Percentiles rank a stretch among this genome's conserved stretches.
Conservation (phyloP, 2,113 vertebrate species). For the Corythaixoides concolor region DNA sequence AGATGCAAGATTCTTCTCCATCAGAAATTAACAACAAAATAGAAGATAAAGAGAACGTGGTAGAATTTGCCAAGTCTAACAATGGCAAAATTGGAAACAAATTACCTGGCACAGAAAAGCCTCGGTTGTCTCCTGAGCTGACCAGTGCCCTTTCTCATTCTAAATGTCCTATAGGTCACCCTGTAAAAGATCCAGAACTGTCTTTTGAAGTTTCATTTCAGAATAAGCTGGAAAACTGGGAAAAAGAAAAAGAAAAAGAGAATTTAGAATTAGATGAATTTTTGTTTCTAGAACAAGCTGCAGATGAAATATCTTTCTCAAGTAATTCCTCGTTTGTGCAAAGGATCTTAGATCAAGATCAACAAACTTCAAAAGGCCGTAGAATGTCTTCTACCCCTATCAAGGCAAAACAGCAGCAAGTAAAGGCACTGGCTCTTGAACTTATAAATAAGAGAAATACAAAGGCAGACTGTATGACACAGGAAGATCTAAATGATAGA, state of each 20-base stretch:
- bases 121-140: neutral
- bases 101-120: neutral
- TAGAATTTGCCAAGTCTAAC: slow-evolving; percentile 13
- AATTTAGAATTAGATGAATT: slow-evolving; percentile 92
- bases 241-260: slow-evolving; percentile 82
- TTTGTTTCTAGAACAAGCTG: slow-evolving; percentile 91
- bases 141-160: neutral
- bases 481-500: neutral
- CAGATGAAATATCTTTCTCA: slow-evolving; percentile 94
- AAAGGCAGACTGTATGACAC: neutral
- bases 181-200: slow-evolving; percentile 54
- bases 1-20: slow-evolving; percentile 37
- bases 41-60: slow-evolving; percentile 68
- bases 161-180: neutral
- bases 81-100: neutral
- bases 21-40: slow-evolving; percentile 39
- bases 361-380: slow-evolving; percentile 60
- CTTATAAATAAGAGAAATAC: neutral
- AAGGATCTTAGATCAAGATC: slow-evolving; percentile 86
- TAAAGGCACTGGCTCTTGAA: neutral
- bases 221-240: slow-evolving; percentile 84
- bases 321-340: slow-evolving; percentile 94
- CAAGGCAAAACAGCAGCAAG: slow-evolving; percentile 72
- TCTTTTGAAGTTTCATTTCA: slow-evolving; percentile 87
- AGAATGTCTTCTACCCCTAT: slow-evolving; percentile 93